Evolutionary conservation across 2,797 vertebrate species (phyloP).

Genomic region (Cynopterus sphinx): DNA sequence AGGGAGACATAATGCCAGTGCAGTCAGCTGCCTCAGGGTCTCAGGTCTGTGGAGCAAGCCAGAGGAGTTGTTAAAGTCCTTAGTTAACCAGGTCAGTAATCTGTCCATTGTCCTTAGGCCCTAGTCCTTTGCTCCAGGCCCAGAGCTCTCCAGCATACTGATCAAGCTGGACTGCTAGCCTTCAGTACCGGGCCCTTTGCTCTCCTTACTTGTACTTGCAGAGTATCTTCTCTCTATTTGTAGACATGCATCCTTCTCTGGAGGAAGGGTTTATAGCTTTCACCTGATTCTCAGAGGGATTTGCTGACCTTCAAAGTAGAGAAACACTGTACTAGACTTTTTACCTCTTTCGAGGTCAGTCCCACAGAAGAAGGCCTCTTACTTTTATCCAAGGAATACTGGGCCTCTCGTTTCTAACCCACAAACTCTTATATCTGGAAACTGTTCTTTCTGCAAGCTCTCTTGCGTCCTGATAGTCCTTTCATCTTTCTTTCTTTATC

Average conservation of each 20-base stretch:
- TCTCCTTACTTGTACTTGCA: neutral
- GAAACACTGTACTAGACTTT: neutral
- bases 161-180: neutral
- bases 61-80: neutral
- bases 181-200: neutral
- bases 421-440: neutral
- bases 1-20: neutral
- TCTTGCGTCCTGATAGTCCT: neutral
- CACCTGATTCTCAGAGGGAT: neutral
- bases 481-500: neutral
- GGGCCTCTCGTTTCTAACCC: neutral
- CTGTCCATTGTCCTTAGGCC: neutral
- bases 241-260: neutral
- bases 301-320: conserved; percentile 21
- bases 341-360: neutral
- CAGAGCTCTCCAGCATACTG: neutral
- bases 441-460: conserved; percentile 7
- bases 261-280: neutral
- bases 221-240: neutral
- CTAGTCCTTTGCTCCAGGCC: neutral
- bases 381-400: neutral
- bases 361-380: neutral
- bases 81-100: neutral
- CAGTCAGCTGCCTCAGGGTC: neutral
- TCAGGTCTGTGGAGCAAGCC: neutral